Evolutionary conservation across 2,888 invertebrate genomes (phyloP).

Genomic region (Caenorhabditis sulstoni): DNA sequence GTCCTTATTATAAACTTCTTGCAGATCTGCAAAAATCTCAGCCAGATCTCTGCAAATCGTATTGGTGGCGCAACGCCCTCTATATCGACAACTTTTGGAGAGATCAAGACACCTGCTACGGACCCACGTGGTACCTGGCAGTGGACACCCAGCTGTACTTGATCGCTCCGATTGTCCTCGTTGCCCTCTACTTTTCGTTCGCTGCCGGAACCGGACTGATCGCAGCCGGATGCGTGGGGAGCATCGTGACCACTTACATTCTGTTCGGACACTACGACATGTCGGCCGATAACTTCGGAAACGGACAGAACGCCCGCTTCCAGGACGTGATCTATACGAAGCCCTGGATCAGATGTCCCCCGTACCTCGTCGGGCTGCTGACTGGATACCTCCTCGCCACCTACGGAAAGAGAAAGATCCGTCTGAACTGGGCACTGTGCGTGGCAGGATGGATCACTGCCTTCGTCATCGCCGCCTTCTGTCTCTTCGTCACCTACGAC

Average conservation of each 20-base stretch:
- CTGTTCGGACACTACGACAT: slow-evolving; percentile 27
- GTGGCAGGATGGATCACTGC: slow-evolving; percentile 44
- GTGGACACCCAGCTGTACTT: slow-evolving; percentile 62
- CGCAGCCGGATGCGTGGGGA: slow-evolving; percentile 22
- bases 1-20: no score
- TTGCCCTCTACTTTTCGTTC: slow-evolving; percentile 50
- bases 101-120: slow-evolving; percentile 42
- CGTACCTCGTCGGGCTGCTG: slow-evolving; percentile 81
- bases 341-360: slow-evolving; percentile 81
- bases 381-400: slow-evolving; percentile 77
- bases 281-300: slow-evolving; percentile 29
- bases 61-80: slow-evolving; percentile 69
- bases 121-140: slow-evolving; percentile 62
- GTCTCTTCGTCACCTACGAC: slow-evolving; percentile 39
- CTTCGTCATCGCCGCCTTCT: slow-evolving; percentile 28
- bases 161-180: slow-evolving; percentile 53
- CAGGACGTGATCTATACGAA: slow-evolving; percentile 75
- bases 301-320: slow-evolving; percentile 10
- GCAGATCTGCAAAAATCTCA: no score
- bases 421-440: slow-evolving; percentile 14
- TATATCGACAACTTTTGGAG: slow-evolving; percentile 72
- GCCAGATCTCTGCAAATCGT: not conserved
- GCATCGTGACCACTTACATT: slow-evolving; percentile 31
- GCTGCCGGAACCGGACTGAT: slow-evolving; percentile 7
- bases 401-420: slow-evolving; percentile 18